Evolutionary conservation across 2,888 invertebrate species (phyloP).

Genomic region (Rhabditoides inermis): DNA sequence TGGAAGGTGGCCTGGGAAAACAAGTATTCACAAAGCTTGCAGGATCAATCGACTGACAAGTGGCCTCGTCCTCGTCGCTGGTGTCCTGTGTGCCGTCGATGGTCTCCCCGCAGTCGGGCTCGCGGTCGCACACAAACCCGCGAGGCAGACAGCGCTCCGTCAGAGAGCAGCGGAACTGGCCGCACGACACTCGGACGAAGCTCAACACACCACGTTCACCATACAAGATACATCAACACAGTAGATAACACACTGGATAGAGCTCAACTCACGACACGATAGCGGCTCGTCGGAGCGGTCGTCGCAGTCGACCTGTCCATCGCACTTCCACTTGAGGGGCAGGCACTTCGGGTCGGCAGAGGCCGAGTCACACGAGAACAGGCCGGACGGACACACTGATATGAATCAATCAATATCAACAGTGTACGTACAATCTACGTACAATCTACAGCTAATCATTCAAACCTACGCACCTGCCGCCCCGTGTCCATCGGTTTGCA

Average conservation of each 20-base stretch:
- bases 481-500: too few relatives aligned
- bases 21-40: too few relatives aligned
- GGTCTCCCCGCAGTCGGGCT: slow-evolving; percentile 52
- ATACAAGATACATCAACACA: slow-evolving; percentile 3
- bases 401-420: too few relatives aligned
- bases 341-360: slow-evolving; percentile 65
- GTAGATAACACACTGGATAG: not conserved
- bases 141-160: slow-evolving; percentile 58
- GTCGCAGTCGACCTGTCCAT: slow-evolving; percentile 65
- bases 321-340: slow-evolving; percentile 73
- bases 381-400: not conserved
- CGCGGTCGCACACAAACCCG: slow-evolving; percentile 29
- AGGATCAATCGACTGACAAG: slow-evolving; percentile 17
- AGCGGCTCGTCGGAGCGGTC: slow-evolving; percentile 28
- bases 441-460: too few relatives aligned
- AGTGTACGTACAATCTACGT: too few relatives aligned
- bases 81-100: slow-evolving; percentile 58
- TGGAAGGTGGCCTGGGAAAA: slow-evolving; percentile 15
- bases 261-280: slow-evolving; percentile 17
- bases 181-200: slow-evolving; percentile 61
- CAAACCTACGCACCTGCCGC: too few relatives aligned
- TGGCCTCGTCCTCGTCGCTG: slow-evolving; percentile 64
- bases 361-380: not conserved
- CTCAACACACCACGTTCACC: slow-evolving; percentile 47
- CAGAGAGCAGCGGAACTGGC: slow-evolving; percentile 65